phyloP scores from a whole-genome alignment of 2,113 vertebrate genomes.

The Panthera tigris region DNA sequence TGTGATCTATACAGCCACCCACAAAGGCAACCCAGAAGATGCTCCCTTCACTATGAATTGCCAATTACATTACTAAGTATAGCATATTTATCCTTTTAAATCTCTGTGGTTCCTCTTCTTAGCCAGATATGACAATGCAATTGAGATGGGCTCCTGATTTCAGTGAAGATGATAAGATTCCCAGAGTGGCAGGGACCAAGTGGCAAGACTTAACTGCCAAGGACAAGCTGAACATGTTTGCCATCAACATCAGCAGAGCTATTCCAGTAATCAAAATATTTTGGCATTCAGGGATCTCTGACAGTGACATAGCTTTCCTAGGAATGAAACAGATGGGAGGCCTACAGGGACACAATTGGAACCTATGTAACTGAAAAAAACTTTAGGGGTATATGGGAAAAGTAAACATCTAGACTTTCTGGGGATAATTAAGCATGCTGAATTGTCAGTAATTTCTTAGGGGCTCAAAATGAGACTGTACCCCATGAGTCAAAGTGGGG shows the following conservation, averaged over 20 bases:
- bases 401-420: neutral
- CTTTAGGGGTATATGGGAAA: neutral
- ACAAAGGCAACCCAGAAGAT: neutral
- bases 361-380: neutral
- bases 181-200: neutral
- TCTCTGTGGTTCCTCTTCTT: neutral
- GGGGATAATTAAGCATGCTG: neutral
- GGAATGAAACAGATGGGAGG: neutral
- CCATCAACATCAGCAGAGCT: neutral
- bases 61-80: neutral
- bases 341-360: neutral
- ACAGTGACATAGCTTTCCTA: neutral
- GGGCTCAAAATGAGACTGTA: neutral
- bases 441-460: neutral
- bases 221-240: neutral
- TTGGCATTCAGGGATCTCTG: neutral
- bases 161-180: neutral
- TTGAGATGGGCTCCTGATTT: neutral
- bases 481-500: neutral
- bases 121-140: neutral
- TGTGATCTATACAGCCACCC: neutral
- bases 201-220: neutral
- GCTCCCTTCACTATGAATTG: neutral
- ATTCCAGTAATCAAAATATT: neutral
- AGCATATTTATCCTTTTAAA: neutral